Percentiles rank a stretch among this genome's conserved stretches.
Evolutionary conservation across 2,797 vertebrate species (phyloP).

Genomic region (Acanthurus tractus): DNA sequence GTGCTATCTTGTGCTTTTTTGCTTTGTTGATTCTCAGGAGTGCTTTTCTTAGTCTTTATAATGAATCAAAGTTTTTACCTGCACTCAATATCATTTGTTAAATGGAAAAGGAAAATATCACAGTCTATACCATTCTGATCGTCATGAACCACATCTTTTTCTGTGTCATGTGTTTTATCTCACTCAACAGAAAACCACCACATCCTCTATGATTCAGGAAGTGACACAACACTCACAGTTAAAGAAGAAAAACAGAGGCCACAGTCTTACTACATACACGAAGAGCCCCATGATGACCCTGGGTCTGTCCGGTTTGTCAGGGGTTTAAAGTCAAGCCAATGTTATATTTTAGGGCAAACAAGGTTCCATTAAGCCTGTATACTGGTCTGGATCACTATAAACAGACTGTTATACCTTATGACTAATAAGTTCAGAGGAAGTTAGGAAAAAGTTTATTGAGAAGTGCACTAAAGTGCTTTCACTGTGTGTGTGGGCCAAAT

Average conservation of each 20-base stretch:
- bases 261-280: not conserved
- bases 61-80: not conserved
- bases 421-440: not conserved
- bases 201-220: conserved; percentile 73
- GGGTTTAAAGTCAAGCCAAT: not conserved
- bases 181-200: conserved; percentile 56
- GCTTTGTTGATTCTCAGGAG: not conserved
- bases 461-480: not conserved
- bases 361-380: conserved; percentile 33
- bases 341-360: conserved; percentile 46
- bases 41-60: conserved; percentile 1
- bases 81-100: not conserved
- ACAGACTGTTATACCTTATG: conserved; percentile 20
- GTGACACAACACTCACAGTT: conserved; percentile 55
- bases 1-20: no score
- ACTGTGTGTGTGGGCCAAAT: not conserved
- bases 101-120: not conserved
- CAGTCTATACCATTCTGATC: not conserved
- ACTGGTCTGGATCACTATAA: conserved; percentile 26
- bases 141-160: conserved; percentile 12
- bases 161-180: conserved; percentile 9
- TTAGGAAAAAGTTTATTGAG: not conserved
- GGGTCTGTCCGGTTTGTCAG: not conserved
- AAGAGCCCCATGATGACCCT: not conserved
- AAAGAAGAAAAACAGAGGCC: conserved; percentile 10